phyloP scores from a whole-genome alignment of 2,888 invertebrate genomes.

The Serrognathus titanus region DNA sequence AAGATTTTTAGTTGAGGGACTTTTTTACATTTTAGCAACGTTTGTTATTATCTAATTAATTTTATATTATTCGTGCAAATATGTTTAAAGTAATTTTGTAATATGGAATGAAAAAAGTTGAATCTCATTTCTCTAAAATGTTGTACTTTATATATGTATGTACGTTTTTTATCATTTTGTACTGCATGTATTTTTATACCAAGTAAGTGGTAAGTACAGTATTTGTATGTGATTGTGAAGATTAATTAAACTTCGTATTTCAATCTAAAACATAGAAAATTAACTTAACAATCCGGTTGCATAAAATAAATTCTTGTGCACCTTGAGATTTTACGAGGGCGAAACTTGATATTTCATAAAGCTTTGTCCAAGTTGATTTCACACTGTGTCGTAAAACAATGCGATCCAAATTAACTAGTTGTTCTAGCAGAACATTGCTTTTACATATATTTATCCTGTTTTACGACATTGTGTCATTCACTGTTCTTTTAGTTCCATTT shows the following conservation, averaged over 20 bases:
- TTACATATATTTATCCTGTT: neutral
- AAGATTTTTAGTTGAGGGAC: too few species aligned
- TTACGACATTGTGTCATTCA: constrained; percentile 11
- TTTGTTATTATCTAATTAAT: too few species aligned
- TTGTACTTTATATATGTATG: too few species aligned
- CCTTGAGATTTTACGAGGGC: neutral
- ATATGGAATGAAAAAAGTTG: too few species aligned
- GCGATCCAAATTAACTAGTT: neutral
- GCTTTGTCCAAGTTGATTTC: constrained; percentile 5
- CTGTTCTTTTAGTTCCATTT: constrained; percentile 20
- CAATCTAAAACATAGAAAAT: constrained; percentile 4
- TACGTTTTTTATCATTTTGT: too few species aligned
- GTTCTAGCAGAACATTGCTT: neutral
- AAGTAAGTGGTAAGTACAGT: too few species aligned
- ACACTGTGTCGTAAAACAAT: constrained; percentile 10
- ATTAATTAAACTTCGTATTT: constrained; percentile 8
- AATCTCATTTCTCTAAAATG: too few species aligned
- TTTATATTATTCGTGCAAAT: too few species aligned
- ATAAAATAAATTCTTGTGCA: constrained; percentile 1
- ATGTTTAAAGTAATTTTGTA: too few species aligned
- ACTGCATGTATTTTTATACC: too few species aligned
- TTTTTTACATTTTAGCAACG: too few species aligned
- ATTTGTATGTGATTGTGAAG: neutral
- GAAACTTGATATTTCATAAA: constrained; percentile 16
- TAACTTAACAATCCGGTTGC: constrained; percentile 3